A percentile compares a stretch with the other conserved stretches of the same genome.
Evolutionary conservation across 2,113 vertebrate genomes (phyloP).

Genomic region (Notiomystis cincta): DNA sequence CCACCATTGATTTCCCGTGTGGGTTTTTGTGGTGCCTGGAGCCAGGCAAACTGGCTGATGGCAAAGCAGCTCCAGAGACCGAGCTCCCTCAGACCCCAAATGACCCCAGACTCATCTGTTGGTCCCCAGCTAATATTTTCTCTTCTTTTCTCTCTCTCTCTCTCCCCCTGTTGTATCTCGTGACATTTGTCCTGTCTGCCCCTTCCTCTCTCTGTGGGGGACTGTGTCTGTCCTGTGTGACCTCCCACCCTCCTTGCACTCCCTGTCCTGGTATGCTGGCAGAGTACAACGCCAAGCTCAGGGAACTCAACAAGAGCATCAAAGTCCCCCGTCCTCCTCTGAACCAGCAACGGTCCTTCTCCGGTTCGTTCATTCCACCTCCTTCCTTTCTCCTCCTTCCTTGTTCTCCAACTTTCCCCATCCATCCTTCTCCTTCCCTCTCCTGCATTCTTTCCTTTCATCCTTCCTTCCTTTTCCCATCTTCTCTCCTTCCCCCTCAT

Average conservation of each 20-base stretch:
- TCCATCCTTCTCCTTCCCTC: neutral
- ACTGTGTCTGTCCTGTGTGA: slow-evolving; percentile 61
- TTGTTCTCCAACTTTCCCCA: neutral
- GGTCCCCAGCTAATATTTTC: slow-evolving; percentile 27
- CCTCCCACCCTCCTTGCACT: slow-evolving; percentile 24
- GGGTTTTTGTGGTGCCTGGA: neutral
- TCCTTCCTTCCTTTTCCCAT: slow-evolving; percentile 44
- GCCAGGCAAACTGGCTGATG: neutral
- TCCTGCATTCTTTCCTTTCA: neutral
- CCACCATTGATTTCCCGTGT: neutral
- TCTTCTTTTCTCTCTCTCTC: slow-evolving; percentile 30
- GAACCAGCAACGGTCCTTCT: slow-evolving; percentile 82
- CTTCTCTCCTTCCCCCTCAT: neutral
- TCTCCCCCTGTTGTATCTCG: slow-evolving; percentile 42
- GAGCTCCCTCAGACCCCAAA: neutral
- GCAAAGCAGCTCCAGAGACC: neutral
- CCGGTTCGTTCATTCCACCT: slow-evolving; percentile 82
- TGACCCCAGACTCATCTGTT: neutral
- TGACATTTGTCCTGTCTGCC: slow-evolving; percentile 53
- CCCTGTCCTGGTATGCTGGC: slow-evolving; percentile 68
- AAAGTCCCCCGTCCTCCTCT: slow-evolving; percentile 65
- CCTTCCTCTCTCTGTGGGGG: neutral
- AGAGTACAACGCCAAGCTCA: slow-evolving; percentile 92
- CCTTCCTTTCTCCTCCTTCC: neutral
- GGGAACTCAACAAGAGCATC: slow-evolving; percentile 75